Conservation (phyloP, 2,113 vertebrate genomes). For the Lamprologus sp. region DNA sequence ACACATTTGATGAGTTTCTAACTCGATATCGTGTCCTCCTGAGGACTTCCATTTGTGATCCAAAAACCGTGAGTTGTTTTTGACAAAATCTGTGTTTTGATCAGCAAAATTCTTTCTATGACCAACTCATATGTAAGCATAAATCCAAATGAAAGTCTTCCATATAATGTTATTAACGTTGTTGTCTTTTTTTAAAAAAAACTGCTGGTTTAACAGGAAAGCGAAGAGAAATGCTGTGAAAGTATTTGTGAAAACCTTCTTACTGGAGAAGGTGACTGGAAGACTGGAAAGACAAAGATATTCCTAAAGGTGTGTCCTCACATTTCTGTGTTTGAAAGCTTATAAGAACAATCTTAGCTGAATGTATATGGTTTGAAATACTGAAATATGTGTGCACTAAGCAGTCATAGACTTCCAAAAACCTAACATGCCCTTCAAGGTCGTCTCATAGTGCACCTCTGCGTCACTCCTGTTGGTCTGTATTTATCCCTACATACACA, state of each 20-base stretch:
- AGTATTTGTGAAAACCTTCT: slow-evolving; percentile 74
- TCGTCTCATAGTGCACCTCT: not conserved
- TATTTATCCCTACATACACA: not conserved
- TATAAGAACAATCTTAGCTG: not conserved
- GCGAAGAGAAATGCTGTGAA: slow-evolving; percentile 67
- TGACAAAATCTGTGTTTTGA: not conserved
- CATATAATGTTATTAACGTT: not conserved
- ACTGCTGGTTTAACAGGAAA: slow-evolving; percentile 61
- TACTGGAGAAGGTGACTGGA: slow-evolving; percentile 79
- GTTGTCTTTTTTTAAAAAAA: not conserved
- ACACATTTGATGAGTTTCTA: slow-evolving; percentile 84
- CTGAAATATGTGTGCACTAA: not conserved
- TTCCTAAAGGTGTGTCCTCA: slow-evolving; percentile 83
- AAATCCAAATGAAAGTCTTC: not conserved
- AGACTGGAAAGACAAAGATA: slow-evolving; percentile 87
- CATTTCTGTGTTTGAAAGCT: not conserved
- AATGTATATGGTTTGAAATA: not conserved
- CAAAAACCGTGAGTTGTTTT: slow-evolving; percentile 55
- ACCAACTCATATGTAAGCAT: not conserved
- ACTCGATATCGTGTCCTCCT: slow-evolving; percentile 79
- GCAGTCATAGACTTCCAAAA: not conserved
- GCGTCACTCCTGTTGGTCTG: not conserved
- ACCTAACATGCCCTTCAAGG: not conserved
- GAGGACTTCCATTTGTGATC: slow-evolving; percentile 58
- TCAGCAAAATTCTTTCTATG: not conserved